These are phyloP conservation scores for Scomber scombrus DNA, from an alignment of 2,113 vertebrate species.

Conservation along the genomic window DNA sequence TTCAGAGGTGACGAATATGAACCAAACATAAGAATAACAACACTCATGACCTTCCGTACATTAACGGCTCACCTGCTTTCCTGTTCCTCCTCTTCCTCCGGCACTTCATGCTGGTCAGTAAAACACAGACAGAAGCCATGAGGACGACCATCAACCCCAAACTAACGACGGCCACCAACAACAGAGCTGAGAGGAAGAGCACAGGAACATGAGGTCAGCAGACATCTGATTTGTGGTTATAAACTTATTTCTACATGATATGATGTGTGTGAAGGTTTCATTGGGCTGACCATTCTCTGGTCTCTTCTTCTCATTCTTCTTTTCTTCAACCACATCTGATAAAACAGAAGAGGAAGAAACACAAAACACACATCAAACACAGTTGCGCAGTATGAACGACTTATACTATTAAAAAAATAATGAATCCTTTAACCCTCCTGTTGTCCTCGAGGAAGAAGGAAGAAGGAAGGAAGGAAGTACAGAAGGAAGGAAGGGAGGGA, in stretches of 20 bases:
- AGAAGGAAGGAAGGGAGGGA: too few relatives aligned
- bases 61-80: conserved; percentile 33
- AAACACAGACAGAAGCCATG: conserved; percentile 22
- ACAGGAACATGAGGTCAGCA: background rate
- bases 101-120: conserved; percentile 55
- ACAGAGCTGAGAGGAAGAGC: conserved; percentile 30
- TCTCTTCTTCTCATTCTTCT: conserved; percentile 34
- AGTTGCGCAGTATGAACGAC: too few relatives aligned
- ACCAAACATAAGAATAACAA: too few relatives aligned
- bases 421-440: too few relatives aligned
- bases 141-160: conserved; percentile 49
- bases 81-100: conserved; percentile 41
- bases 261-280: accelerated
- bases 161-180: conserved; percentile 26
- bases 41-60: too few relatives aligned
- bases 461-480: too few relatives aligned
- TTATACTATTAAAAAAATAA: too few relatives aligned
- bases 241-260: background rate
- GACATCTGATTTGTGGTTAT: background rate
- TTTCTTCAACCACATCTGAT: conserved; percentile 37
- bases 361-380: background rate
- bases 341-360: background rate
- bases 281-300: conserved; percentile 47
- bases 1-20: too few relatives aligned
- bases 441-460: too few relatives aligned